phyloP scores from a whole-genome alignment of 2,113 vertebrate genomes.

The Struthidea cinerea region DNA sequence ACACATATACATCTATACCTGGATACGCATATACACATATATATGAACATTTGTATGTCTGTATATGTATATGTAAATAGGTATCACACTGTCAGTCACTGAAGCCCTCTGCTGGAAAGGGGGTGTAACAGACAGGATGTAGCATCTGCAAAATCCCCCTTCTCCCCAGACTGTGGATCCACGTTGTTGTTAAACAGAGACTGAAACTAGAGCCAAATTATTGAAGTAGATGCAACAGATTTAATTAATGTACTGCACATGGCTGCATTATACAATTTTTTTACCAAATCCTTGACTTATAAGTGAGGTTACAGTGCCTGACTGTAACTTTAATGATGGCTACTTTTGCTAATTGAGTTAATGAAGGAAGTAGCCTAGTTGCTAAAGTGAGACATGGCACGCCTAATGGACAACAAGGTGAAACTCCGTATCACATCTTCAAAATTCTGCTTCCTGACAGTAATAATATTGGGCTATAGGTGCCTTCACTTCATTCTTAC shows the following conservation, averaged over 20 bases:
- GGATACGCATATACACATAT: neutral
- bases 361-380: neutral
- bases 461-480: neutral
- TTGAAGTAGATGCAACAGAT: neutral
- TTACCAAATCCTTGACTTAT: neutral
- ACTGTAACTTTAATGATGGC: neutral
- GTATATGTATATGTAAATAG: fast-evolving
- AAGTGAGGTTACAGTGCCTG: neutral
- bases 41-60: neutral
- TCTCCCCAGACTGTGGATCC: neutral
- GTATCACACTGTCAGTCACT: neutral
- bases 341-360: neutral
- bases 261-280: neutral
- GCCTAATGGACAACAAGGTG: neutral
- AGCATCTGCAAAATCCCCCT: neutral
- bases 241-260: neutral
- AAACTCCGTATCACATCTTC: neutral
- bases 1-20: neutral
- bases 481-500: neutral
- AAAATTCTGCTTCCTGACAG: neutral
- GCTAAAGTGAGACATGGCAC: neutral
- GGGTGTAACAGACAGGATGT: neutral
- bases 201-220: neutral
- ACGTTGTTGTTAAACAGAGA: neutral
- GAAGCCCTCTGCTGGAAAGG: neutral